phyloP scores from a whole-genome alignment of 2,888 invertebrate genomes.

The Sarcophaga rosellei region DNA sequence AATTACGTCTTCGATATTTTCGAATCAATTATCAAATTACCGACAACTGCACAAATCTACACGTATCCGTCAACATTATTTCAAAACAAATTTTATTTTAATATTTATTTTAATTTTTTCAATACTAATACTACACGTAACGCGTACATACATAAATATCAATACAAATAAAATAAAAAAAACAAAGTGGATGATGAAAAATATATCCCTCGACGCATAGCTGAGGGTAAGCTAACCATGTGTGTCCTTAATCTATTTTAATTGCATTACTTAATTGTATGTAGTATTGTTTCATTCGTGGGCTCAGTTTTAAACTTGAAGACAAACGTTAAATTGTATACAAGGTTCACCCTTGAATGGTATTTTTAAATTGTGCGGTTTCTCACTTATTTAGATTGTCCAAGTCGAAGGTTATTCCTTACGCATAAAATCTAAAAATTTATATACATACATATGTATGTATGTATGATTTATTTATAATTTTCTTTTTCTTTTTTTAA shows the following conservation, averaged over 20 bases:
- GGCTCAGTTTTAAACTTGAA: too few relatives aligned
- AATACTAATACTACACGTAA: constrained; percentile 27
- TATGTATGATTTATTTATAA: too few relatives aligned
- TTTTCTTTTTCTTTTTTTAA: too few relatives aligned
- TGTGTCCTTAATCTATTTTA: constrained; percentile 18
- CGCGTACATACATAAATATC: constrained; percentile 15
- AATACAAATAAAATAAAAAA: constrained; percentile 45
- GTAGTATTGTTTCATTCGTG: constrained; percentile 33
- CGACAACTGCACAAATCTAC: neutral
- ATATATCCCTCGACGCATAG: constrained; percentile 73
- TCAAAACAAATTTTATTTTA: constrained; percentile 15
- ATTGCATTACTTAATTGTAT: constrained; percentile 37
- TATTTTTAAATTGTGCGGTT: too few relatives aligned
- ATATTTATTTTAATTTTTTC: constrained; percentile 7
- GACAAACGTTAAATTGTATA: too few relatives aligned
- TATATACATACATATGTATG: too few relatives aligned
- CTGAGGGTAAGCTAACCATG: constrained; percentile 75
- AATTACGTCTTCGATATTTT: constrained; percentile 48
- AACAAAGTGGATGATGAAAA: constrained; percentile 76
- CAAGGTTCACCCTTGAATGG: too few relatives aligned
- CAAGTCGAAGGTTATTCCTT: too few relatives aligned
- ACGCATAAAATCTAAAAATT: too few relatives aligned
- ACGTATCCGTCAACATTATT: too few relatives aligned
- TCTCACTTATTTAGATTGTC: too few relatives aligned
- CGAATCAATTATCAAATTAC: constrained; percentile 53